Evolutionary conservation across 2,113 vertebrate genomes (phyloP).

Genomic region (Ivindomyrus marchei): DNA sequence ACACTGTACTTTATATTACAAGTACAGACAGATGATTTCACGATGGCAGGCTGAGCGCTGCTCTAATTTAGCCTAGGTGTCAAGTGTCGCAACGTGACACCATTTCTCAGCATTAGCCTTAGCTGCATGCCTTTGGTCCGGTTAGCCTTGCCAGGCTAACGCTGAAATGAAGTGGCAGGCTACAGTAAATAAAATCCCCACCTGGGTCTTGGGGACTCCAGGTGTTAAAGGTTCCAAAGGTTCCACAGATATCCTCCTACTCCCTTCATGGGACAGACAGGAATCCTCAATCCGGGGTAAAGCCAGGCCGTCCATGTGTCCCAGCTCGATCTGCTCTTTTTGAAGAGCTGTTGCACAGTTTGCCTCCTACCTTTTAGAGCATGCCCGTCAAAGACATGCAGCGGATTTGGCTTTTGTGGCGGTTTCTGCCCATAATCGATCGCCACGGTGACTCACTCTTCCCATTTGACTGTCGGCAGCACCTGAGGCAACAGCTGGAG

Average conservation of each 20-base stretch:
- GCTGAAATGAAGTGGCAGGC: background rate
- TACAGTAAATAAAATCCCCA: background rate
- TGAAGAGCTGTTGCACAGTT: background rate
- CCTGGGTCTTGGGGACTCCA: background rate
- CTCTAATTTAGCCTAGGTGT: background rate
- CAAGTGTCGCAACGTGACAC: background rate
- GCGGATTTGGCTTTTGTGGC: background rate
- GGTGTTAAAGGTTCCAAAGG: background rate
- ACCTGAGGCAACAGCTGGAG: constrained; percentile 81
- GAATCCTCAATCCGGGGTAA: background rate
- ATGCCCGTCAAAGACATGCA: background rate
- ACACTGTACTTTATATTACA: background rate
- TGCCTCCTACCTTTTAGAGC: background rate
- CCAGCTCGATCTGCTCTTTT: background rate
- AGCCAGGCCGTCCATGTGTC: background rate
- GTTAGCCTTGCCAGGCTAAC: background rate
- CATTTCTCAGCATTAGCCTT: background rate
- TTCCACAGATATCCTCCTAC: background rate
- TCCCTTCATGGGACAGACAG: background rate
- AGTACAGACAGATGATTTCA: background rate
- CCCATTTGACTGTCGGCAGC: constrained; percentile 51
- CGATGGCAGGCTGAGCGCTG: background rate
- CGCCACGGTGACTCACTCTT: background rate
- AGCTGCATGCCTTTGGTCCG: background rate
- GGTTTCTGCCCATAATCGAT: background rate